Conservation (phyloP, 2,113 vertebrate genomes). For the Nothocercus julius region DNA sequence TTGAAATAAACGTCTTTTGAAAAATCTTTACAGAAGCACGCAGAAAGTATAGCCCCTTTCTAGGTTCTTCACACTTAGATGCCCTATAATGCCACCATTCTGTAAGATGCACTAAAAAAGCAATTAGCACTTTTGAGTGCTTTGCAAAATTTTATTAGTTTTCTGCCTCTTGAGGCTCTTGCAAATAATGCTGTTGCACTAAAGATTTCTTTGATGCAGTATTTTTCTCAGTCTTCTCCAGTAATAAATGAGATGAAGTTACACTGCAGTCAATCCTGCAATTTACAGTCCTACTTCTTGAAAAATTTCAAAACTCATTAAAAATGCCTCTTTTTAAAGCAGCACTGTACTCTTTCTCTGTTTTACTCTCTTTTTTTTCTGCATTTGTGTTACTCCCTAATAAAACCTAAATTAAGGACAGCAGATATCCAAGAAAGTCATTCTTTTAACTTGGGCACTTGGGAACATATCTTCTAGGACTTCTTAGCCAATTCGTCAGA, state of each 20-base stretch:
- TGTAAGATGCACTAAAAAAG: neutral
- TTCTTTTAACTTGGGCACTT: neutral
- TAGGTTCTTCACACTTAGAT: neutral
- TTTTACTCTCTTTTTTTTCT: too few relatives aligned
- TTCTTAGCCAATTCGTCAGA: neutral
- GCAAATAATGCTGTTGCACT: conserved; percentile 7
- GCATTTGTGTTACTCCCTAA: fast-evolving
- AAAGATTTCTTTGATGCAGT: neutral
- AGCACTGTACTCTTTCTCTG: neutral
- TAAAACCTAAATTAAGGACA: neutral
- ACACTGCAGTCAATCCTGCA: neutral
- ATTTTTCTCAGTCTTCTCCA: neutral
- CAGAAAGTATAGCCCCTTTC: neutral
- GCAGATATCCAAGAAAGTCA: neutral
- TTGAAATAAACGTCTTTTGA: conserved; percentile 8
- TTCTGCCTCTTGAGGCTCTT: conserved; percentile 26
- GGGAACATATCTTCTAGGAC: neutral
- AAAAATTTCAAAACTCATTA: neutral
- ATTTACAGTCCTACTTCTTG: neutral
- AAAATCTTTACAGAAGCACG: neutral
- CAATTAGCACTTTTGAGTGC: conserved; percentile 54
- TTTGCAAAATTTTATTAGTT: conserved; percentile 15
- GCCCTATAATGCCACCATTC: neutral
- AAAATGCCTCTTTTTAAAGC: neutral
- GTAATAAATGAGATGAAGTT: neutral